phyloP scores from a whole-genome alignment of 2,888 invertebrate species.

The Alentia gelatinosa region DNA sequence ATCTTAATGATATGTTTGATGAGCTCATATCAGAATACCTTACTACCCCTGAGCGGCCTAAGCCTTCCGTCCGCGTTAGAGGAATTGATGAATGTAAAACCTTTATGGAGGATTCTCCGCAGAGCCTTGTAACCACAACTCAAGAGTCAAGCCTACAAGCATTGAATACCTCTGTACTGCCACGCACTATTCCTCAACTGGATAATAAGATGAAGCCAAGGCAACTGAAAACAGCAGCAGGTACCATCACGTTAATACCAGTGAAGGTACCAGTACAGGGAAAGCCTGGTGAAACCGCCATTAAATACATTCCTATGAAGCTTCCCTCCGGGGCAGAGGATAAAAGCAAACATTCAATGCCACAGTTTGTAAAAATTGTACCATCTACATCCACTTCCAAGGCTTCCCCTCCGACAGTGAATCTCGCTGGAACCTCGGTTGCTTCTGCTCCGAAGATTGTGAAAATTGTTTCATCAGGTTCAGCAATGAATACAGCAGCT shows the following conservation, averaged over 20 bases:
- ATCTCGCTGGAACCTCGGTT: not conserved
- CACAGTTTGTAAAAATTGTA: conserved; percentile 15
- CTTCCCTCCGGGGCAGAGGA: not conserved
- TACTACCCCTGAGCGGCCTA: conserved; percentile 4
- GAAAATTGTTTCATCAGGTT: not conserved
- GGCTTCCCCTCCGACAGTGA: not conserved
- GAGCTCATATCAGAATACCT: conserved; percentile 41
- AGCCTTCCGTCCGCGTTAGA: conserved; percentile 20
- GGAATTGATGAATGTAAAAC: conserved; percentile 30
- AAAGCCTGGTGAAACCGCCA: conserved; percentile 31
- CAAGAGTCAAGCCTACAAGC: not conserved
- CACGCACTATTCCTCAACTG: not conserved
- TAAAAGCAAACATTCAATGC: not conserved
- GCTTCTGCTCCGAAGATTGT: not conserved
- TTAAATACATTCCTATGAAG: conserved; percentile 39
- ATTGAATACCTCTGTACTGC: not conserved
- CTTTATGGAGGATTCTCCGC: conserved; percentile 6
- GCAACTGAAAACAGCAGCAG: not conserved
- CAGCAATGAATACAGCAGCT: not conserved
- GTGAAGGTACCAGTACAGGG: conserved; percentile 44
- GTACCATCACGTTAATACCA: conserved; percentile 9
- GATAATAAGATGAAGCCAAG: not conserved
- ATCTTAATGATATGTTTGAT: conserved; percentile 47
- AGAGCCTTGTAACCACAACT: conserved; percentile 33
- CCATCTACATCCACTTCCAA: conserved; percentile 6